These are phyloP conservation scores for Sphaerodactylus townsendi DNA, from an alignment of 2,113 vertebrate species.

Conservation along the genomic window DNA sequence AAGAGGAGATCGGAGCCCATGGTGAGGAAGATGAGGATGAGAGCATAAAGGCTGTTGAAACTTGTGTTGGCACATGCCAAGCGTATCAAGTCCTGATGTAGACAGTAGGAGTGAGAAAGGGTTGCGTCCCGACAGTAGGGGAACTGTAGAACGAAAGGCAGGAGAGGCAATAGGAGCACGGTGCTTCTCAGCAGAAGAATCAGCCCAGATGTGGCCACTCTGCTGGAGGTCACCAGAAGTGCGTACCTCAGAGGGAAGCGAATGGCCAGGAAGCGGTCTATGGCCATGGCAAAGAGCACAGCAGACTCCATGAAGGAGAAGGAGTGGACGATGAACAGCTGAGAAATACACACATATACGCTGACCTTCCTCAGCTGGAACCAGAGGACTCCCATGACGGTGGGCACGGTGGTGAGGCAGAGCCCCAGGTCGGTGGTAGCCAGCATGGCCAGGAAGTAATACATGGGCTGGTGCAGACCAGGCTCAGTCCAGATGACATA, in stretches of 20 bases:
- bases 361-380: background rate
- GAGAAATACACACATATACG: background rate
- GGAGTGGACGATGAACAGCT: background rate
- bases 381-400: background rate
- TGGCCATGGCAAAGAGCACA: background rate
- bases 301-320: background rate
- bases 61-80: background rate
- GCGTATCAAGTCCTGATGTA: background rate
- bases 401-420: background rate
- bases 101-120: background rate
- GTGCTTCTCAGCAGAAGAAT: background rate
- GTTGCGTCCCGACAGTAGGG: background rate
- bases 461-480: background rate
- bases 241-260: background rate
- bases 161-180: background rate
- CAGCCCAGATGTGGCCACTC: background rate
- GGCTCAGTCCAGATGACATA: background rate
- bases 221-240: background rate
- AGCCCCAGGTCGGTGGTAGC: background rate
- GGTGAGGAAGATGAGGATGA: background rate
- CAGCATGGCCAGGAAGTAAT: conserved; percentile 7
- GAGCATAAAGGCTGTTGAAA: background rate
- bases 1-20: conserved; percentile 1
- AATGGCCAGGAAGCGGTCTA: background rate
- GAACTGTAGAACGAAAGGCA: background rate